These are phyloP conservation scores for Dendrocopos noguchii DNA, from an alignment of 2,113 vertebrate species.

Conservation along the genomic window DNA sequence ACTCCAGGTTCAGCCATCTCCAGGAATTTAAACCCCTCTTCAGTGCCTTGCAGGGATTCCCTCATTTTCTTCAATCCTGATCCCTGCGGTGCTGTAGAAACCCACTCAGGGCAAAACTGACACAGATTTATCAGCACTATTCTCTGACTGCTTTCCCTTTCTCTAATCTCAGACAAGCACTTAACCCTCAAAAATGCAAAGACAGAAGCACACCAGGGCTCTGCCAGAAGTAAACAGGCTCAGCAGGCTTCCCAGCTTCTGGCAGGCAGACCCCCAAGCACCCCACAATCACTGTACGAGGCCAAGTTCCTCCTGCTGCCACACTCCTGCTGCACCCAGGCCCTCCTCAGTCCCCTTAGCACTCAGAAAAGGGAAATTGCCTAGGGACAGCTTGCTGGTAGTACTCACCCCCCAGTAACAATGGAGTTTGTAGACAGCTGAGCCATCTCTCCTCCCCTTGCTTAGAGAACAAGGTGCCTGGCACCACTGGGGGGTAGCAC, in stretches of 20 bases:
- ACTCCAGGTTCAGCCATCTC: background rate
- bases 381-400: background rate
- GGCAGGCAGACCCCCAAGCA: background rate
- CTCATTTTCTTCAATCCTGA: background rate
- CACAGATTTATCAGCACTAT: background rate
- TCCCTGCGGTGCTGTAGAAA: background rate
- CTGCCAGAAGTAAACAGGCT: background rate
- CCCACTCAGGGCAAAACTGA: background rate
- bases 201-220: background rate
- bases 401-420: background rate
- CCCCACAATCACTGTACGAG: fast-evolving
- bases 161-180: background rate
- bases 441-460: background rate
- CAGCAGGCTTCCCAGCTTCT: background rate
- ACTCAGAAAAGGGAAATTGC: background rate
- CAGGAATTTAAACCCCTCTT: background rate
- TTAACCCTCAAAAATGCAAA: background rate
- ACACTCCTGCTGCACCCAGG: fast-evolving
- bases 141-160: background rate
- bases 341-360: fast-evolving
- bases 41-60: background rate
- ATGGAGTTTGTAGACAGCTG: background rate
- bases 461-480: background rate
- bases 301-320: background rate
- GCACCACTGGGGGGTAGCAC: fast-evolving